Percentiles rank a stretch among this genome's conserved stretches.
Conservation (phyloP, 2,888 invertebrate species). For the Cheilosia vulpina region DNA sequence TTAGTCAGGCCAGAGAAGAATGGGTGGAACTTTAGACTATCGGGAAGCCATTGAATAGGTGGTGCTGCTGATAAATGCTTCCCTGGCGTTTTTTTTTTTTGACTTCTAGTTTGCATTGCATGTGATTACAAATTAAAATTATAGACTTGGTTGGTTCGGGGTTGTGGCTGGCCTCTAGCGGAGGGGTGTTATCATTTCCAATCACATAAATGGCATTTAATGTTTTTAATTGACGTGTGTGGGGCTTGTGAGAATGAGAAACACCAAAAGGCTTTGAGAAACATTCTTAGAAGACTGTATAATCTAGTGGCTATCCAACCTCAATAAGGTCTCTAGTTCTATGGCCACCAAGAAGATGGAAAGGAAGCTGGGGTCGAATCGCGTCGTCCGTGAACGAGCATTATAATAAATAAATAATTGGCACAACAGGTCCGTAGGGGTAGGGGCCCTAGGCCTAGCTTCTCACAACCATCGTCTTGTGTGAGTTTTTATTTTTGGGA, state of each 20-base stretch:
- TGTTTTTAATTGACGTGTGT: neutral
- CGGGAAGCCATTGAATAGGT: conserved; percentile 68
- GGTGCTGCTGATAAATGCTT: conserved; percentile 66
- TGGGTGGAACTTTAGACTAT: conserved; percentile 62
- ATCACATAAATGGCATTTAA: conserved; percentile 24
- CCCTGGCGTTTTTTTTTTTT: conserved; percentile 13
- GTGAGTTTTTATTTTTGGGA: too few relatives aligned
- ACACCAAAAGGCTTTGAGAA: too few relatives aligned
- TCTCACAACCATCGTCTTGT: too few relatives aligned
- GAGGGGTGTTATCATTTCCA: conserved; percentile 19
- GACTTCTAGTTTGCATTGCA: conserved; percentile 37
- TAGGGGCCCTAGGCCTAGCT: too few relatives aligned
- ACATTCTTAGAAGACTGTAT: too few relatives aligned
- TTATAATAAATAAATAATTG: too few relatives aligned
- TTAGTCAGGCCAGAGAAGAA: conserved; percentile 54
- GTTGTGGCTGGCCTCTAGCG: conserved; percentile 13
- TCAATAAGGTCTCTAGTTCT: too few relatives aligned
- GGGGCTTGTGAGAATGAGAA: neutral
- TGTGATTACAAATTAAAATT: conserved; percentile 56
- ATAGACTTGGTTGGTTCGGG: conserved; percentile 28
- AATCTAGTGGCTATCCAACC: too few relatives aligned
- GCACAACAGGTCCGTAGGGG: too few relatives aligned
- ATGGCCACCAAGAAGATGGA: too few relatives aligned
- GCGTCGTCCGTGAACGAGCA: too few relatives aligned
- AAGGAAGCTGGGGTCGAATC: too few relatives aligned